Conservation (phyloP, 2,888 invertebrate species). For the Leucania comma region DNA sequence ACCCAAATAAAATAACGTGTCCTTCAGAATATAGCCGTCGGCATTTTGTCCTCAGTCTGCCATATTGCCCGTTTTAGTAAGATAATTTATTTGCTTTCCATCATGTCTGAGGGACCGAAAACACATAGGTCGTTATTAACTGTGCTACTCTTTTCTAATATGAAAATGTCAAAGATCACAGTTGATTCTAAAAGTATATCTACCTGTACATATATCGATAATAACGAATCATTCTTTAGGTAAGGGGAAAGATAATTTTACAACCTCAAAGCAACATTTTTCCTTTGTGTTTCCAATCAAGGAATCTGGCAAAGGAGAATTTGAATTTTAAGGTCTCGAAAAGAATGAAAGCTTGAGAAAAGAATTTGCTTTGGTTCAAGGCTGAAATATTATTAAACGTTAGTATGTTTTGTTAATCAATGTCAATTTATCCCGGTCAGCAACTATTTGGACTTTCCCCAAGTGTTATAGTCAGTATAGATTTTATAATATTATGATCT, state of each 20-base stretch:
- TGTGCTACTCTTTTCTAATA: constrained; percentile 19
- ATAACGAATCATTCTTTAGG: constrained; percentile 14
- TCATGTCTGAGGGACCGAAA: constrained; percentile 19
- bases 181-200: constrained; percentile 31
- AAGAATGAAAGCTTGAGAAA: not conserved
- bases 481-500: not conserved
- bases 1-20: constrained; percentile 21
- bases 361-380: not conserved
- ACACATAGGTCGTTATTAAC: constrained; percentile 28
- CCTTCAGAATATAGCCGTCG: constrained; percentile 20
- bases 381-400: not conserved
- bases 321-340: not conserved
- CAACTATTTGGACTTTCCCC: not conserved
- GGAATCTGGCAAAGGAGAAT: not conserved
- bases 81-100: constrained; percentile 27
- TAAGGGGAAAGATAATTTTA: constrained; percentile 17
- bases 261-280: constrained; percentile 34
- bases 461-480: not conserved
- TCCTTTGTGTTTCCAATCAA: constrained; percentile 25
- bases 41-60: constrained; percentile 18
- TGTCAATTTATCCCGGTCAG: not conserved
- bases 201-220: not conserved
- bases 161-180: constrained; percentile 53
- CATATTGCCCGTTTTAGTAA: constrained; percentile 20
- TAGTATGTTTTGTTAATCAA: not conserved